Base-by-base conservation (phyloP, 2,888 invertebrate genomes). In the Stictocephala bisonia region DNA sequence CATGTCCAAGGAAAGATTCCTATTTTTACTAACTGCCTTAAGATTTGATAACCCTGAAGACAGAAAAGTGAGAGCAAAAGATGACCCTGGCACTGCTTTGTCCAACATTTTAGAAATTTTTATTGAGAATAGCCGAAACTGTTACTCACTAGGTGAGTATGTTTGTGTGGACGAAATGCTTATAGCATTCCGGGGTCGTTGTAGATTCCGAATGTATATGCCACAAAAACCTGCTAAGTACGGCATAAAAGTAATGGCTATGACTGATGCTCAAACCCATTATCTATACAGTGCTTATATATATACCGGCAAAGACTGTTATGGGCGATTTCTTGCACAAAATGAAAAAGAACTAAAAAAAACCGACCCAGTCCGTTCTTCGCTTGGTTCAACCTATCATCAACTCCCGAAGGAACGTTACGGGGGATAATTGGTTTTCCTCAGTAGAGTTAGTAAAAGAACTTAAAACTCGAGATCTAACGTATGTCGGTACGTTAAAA, bases 381-480 rank as follows among this genome's bases (percentile, higher is more conserved):
- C 72, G 79, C 13, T 68, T 82, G 7, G 53, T 75, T 26, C 77
- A 80, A 72, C 77, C 78, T 48, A 71, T 82, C 71, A 60, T 76
- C 64, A 75, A 79, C 20, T 80, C 79, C 9, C 79, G 80, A 31
- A 72, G 79, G 35, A 81, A 81, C 72, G 75, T 81, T 9, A 82
- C 80, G 20, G 77, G 77, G 18, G 81, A 81, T 53, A 81, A 81
- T 75, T 81, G 81, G 80, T 82, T 81, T 76, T 76, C 79, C 18
- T 81, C 80, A 3, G 75, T 81, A 18, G 77, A 80, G 72, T 69
- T 81, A 56, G 79, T 77, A 44, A 71, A 79, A 26, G 64, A 76
- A 53, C 31, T 71, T 27, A 26, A 41, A 18, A 72, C 71, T 53
- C 66, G 27, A 67, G 44, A 53, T 18, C 48, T 73, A 11, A 75